Conservation (phyloP, 2,797 vertebrate species). For the Acanthurus tractus region DNA sequence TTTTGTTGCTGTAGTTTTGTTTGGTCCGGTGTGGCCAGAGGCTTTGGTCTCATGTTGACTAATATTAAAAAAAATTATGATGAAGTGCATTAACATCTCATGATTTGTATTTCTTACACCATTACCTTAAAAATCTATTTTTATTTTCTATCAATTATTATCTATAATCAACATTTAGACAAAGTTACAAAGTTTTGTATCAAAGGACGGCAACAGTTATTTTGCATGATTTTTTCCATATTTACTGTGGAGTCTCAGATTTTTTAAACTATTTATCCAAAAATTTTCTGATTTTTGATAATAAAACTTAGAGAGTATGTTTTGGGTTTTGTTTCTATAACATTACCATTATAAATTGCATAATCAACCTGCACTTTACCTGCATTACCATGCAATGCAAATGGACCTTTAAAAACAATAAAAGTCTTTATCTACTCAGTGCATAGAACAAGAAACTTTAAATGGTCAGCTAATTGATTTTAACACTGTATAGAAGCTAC, state of each 20-base stretch:
- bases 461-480: conserved; percentile 26
- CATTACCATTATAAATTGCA: conserved; percentile 12
- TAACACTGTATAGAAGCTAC: background rate
- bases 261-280: background rate
- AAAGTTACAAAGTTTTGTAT: background rate
- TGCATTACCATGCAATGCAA: conserved; percentile 25
- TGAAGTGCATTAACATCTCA: background rate
- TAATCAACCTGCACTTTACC: conserved; percentile 29
- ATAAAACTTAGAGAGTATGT: too few species aligned
- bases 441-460: conserved; percentile 1
- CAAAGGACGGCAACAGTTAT: background rate
- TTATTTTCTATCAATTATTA: background rate
- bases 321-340: background rate
- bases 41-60: background rate
- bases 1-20: background rate
- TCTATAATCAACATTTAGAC: background rate
- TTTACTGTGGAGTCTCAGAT: background rate
- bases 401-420: conserved; percentile 39
- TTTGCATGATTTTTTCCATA: background rate
- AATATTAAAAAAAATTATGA: background rate
- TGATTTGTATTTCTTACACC: too few species aligned
- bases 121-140: background rate
- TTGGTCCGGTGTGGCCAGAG: background rate
- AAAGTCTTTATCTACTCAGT: background rate
- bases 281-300: too few species aligned